These are phyloP conservation scores for Cladorhizidae sp. DNA, from an alignment of 37 sponge, comb jelly and placozoan species.

Conservation along the genomic window DNA sequence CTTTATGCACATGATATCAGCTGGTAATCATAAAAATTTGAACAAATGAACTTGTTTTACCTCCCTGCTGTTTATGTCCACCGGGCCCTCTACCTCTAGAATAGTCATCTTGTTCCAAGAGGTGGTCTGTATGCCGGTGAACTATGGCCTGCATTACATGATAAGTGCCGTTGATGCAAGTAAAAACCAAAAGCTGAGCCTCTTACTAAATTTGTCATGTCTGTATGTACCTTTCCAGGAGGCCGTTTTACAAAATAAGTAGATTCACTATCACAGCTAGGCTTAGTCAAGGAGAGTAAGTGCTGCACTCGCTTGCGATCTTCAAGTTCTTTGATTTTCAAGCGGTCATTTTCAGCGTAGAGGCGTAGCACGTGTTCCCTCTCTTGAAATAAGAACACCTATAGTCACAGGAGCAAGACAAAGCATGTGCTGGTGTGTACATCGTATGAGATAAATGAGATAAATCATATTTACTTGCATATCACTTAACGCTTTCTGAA, in stretches of 20 bases:
- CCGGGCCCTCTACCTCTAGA: slow-evolving; percentile 64
- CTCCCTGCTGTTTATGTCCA: slow-evolving; percentile 77
- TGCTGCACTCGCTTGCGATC: slow-evolving; percentile 95
- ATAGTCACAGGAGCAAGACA: slow-evolving; percentile 13
- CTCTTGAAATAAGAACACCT: slow-evolving; percentile 96
- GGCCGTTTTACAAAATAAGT: slow-evolving; percentile 86
- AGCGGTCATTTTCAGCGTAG: slow-evolving; percentile 96
- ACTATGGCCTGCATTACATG: slow-evolving; percentile 10
- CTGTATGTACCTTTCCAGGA: slow-evolving; percentile 42
- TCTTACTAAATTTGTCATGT: neutral
- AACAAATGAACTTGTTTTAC: too few species aligned
- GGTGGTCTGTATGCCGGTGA: slow-evolving; percentile 9
- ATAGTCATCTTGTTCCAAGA: neutral
- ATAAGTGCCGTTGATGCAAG: neutral
- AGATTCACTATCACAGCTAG: slow-evolving; percentile 41
- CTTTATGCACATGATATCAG: too few species aligned
- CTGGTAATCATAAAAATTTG: too few species aligned
- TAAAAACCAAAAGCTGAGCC: neutral
- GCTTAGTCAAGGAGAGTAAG: slow-evolving; percentile 83
- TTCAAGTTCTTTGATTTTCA: slow-evolving; percentile 93
- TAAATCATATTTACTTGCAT: slow-evolving; percentile 76
- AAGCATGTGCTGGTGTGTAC: neutral
- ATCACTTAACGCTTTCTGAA: slow-evolving; percentile 99
- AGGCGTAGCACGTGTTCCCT: slow-evolving; percentile 94
- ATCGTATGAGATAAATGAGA: neutral